Evolutionary conservation across 2,113 vertebrate genomes (phyloP), one percentile per base, ranked within the genome.

Genomic region (Pitta sordida): DNA sequence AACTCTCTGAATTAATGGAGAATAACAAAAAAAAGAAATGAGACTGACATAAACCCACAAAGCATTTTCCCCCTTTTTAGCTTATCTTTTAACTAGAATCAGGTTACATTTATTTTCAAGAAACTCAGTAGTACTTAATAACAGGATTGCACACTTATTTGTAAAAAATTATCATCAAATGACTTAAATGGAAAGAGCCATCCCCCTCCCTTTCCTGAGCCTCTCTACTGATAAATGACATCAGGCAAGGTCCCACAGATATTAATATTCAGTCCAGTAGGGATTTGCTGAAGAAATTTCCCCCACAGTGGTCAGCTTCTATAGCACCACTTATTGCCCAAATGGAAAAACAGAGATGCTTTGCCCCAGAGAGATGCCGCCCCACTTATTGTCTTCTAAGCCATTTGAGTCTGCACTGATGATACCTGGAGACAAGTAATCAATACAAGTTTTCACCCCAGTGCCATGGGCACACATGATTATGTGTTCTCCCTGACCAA

Each of bases 1-100:
- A 83, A 73, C 32, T 86, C 71, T 81, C 71, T 67, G 83, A 95
- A 91, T 94, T 94, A 96, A 93, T 60, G 29, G 30, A 91, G 67
- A 92, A n/a, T n/a, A n/a, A n/a, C 82, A 59, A 41, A 87, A 95
- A 90, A 80, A 93, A 77, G 74, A 88, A 89, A 80, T 4, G 4
- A 85, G 36, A 86, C 62, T 46, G 71, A 51, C 88, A 67, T 36
- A 68, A 93, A 91, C 41, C 73, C 19, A 10, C 11, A 34, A 73
- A 88, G 30, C 58, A 64, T 58, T 76, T n/a, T 52, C 5, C 29
- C 49, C 20, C 26, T 49, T 83, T 63, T 37, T 22, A 88, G 43
- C 56, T 49, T 56, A 15, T 46, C 49, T 91, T 85, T 85, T 56
- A 68, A 44, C 11, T 46, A 82, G 39, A 81, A 62, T 3, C n/a